Conservation (phyloP, 2,113 vertebrate species). For the Catharus minimus region DNA sequence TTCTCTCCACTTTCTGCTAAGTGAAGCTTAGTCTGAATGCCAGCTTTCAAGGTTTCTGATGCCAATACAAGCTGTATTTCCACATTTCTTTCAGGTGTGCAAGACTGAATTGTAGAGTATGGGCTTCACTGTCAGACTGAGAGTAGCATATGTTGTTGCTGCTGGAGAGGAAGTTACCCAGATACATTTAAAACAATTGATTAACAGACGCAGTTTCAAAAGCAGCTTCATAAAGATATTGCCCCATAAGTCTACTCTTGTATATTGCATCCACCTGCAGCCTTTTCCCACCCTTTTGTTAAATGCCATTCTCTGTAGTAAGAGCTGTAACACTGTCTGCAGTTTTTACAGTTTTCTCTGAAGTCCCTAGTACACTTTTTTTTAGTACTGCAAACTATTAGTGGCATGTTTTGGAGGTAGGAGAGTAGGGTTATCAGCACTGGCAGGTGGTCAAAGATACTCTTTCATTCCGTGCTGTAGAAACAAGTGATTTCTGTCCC, state of each 20-base stretch:
- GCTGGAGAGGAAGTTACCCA: neutral
- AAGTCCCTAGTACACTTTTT: neutral
- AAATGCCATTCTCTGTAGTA: neutral
- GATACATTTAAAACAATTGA: neutral
- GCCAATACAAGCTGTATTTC: neutral
- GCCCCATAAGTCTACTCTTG: rapidly evolving
- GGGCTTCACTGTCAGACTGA: neutral
- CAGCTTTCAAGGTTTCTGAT: neutral
- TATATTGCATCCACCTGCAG: neutral
- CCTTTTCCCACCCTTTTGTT: neutral
- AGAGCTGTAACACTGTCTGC: neutral
- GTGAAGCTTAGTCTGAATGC: neutral
- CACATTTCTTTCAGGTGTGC: neutral
- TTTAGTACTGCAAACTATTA: neutral
- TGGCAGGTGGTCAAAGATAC: neutral
- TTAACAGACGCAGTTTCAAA: neutral
- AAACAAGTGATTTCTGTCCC: neutral
- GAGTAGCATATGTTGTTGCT: neutral
- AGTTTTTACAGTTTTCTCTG: neutral
- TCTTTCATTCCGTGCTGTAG: neutral
- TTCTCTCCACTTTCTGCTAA: neutral
- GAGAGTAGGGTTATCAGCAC: neutral
- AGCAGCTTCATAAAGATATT: neutral
- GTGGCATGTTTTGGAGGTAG: neutral
- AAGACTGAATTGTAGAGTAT: neutral